Percentiles rank a stretch among this genome's conserved stretches.
phyloP scores from a whole-genome alignment of 2,113 vertebrate species.

The cat (Felis catus) region F.catus_Fca126_mat1.0 CM031427.1:20690001-20690500 shows the following conservation, averaged over 20 bases:
- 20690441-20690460: background rate
- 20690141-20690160: too few species aligned
- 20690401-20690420: background rate
- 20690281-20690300: too few species aligned
- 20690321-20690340: background rate
- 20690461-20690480: background rate
- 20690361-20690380: background rate
- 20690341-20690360: background rate
- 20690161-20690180: too few species aligned
- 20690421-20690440: background rate
- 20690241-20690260: too few species aligned
- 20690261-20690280: too few species aligned
- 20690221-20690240: too few species aligned
- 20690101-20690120: background rate
- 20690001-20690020: background rate
- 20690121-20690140: too few species aligned
- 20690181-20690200: too few species aligned
- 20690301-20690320: background rate
- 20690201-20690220: too few species aligned
- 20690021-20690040: background rate
- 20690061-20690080: background rate
- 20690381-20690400: background rate
- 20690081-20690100: background rate
- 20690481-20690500: background rate
- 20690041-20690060: background rate